Conservation (phyloP, 30 jellyfish, hydroid and myxozoan genomes). For the Hydractinia echinata region DNA sequence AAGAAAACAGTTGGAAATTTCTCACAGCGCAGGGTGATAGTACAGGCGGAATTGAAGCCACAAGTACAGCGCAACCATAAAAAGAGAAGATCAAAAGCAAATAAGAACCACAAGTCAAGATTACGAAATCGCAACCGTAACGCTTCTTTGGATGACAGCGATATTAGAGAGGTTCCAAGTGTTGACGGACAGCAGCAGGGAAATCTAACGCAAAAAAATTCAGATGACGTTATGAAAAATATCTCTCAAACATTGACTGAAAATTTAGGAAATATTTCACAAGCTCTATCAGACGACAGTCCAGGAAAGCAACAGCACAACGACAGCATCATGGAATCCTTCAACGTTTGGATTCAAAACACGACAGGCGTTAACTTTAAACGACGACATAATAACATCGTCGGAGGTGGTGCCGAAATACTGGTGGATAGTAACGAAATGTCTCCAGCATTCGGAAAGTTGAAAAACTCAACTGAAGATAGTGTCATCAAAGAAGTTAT, state of each 20-base stretch:
- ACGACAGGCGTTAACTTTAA: background rate
- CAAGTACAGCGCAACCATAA: background rate
- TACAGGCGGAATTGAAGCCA: background rate
- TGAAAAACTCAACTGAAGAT: background rate
- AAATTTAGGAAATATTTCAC: background rate
- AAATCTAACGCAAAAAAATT: background rate
- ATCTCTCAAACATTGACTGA: background rate
- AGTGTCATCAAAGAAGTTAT: background rate
- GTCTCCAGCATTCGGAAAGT: background rate
- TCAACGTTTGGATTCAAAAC: conserved; percentile 7
- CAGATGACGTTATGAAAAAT: background rate
- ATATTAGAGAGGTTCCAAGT: no score
- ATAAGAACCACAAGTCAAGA: background rate
- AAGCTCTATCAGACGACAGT: background rate
- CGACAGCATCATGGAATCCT: background rate
- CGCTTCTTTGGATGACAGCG: background rate
- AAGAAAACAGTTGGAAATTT: background rate
- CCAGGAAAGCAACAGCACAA: background rate
- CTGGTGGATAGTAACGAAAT: background rate
- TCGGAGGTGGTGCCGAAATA: background rate
- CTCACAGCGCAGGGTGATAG: background rate
- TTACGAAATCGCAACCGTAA: background rate
- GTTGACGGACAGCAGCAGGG: background rate
- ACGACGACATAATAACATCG: background rate
- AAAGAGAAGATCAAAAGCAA: background rate